Base-by-base conservation (phyloP, 1,140 invertebrate genomes). In the Hyposmocoma kahamanoa region DNA sequence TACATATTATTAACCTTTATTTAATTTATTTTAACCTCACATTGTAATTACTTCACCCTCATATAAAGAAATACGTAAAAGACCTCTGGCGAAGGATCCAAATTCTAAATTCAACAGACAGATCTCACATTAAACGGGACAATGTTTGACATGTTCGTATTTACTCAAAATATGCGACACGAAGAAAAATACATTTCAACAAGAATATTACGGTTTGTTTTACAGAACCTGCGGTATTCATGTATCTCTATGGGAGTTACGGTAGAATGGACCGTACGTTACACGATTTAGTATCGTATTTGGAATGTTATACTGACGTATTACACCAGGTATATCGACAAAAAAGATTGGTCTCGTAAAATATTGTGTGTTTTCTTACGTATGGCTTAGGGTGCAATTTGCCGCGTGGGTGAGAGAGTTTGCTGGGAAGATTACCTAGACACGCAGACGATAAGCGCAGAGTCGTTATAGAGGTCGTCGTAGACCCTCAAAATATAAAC, bases 401-500 rank as follows among this genome's bases (percentile, higher is more conserved):
- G 24, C 34, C 32, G 36, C 55, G 42, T n/a, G n/a, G n/a, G n/a
- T n/a, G n/a, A 42, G 50, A 46, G 21, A 60, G 22, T 53, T 57
- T 28, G 26, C 28, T 53, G 47, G 42, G 55, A 60, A 76, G 75
- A 76, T 76, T 79, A 74, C 67, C 70, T 73, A 74, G 71, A 81
- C 70, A 77, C 68, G 67, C 63, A 71, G 66, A 71, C 62, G 71
- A 83, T 75, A 78, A 81, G 71, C 61, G 62, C 50, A 42, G 53
- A 66, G 67, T 76, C 76, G 59, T 84, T 82, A 84, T 62, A 81
- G 67, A 82, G 76, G 80, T 81, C 73, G 71, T 72, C 68, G 67
- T 65, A 58, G 70, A 70, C 72, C 74, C 74, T 77, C 70, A 70
- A 77, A 83, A 75, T 80, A 80, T 80, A 79, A 78, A 80, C 78